phyloP scores from a whole-genome alignment of 2,888 invertebrate genomes.

The Polyploca ridens region DNA sequence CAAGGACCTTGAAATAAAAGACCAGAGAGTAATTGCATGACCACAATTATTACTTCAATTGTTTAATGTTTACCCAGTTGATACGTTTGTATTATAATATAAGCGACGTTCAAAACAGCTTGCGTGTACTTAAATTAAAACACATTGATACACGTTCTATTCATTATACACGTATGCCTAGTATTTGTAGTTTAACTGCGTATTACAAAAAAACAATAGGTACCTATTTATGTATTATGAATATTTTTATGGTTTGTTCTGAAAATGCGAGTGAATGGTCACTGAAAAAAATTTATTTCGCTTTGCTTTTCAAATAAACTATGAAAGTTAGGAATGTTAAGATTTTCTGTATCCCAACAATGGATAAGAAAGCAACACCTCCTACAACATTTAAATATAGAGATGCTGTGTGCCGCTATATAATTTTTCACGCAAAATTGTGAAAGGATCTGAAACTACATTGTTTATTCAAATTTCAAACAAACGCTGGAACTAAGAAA shows the following conservation, averaged over 20 bases:
- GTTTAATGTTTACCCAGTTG: constrained; percentile 73
- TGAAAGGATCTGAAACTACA: too few species aligned
- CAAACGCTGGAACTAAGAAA: too few species aligned
- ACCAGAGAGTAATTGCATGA: constrained; percentile 43
- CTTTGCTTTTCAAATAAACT: too few species aligned
- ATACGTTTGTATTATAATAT: constrained; percentile 43
- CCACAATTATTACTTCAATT: constrained; percentile 61
- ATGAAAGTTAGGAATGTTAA: too few species aligned
- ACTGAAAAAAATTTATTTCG: too few species aligned
- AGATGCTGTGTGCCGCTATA: too few species aligned
- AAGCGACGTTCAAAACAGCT: constrained; percentile 51
- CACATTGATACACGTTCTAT: constrained; percentile 51
- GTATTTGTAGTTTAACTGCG: constrained; percentile 3
- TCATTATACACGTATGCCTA: constrained; percentile 20
- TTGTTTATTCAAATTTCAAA: not conserved
- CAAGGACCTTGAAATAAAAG: constrained; percentile 38
- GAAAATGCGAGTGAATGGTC: too few species aligned
- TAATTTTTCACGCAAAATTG: too few species aligned
- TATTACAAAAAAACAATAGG: constrained; percentile 1
- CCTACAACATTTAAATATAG: too few species aligned
- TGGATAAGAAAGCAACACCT: too few species aligned
- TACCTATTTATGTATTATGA: not conserved
- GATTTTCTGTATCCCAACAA: too few species aligned
- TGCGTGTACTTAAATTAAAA: constrained; percentile 54
- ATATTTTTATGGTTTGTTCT: not conserved